Evolutionary conservation across 2,888 invertebrate genomes (phyloP).

Genomic region (Empis stercorea): DNA sequence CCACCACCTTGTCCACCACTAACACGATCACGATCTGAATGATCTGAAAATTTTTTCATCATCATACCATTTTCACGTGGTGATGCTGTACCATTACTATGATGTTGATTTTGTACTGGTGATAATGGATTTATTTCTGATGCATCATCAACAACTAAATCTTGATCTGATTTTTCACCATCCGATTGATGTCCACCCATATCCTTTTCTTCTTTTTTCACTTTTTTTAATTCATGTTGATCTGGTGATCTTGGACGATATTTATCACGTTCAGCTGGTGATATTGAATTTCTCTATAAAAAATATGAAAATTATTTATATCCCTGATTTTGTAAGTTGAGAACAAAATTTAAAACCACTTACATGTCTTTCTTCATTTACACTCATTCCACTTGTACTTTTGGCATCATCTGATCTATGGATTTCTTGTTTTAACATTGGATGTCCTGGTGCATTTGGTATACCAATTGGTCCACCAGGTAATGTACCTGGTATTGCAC

Average conservation of each 20-base stretch:
- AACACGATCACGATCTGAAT: conserved; percentile 20
- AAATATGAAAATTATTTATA: neutral
- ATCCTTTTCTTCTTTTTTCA: conserved; percentile 74
- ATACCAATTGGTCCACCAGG: conserved; percentile 50
- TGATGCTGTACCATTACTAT: conserved; percentile 51
- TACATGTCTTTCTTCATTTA: conserved; percentile 32
- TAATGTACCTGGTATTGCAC: conserved; percentile 37
- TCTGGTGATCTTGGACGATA: conserved; percentile 70
- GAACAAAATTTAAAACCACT: neutral
- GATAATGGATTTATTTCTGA: conserved; percentile 67
- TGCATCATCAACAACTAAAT: conserved; percentile 88
- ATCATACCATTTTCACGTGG: conserved; percentile 69
- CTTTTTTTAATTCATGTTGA: conserved; percentile 50
- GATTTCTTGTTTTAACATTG: conserved; percentile 64
- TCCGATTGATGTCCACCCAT: conserved; percentile 63
- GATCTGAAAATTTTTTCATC: conserved; percentile 31
- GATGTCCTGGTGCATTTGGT: conserved; percentile 55
- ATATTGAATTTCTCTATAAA: conserved; percentile 69
- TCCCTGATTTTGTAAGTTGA: no score
- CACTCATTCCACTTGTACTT: conserved; percentile 48
- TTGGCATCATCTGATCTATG: conserved; percentile 65
- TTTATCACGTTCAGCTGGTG: conserved; percentile 64
- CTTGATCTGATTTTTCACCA: conserved; percentile 79
- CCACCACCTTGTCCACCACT: conserved; percentile 28
- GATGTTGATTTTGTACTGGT: conserved; percentile 37